These are phyloP conservation scores for Drosophila rufa DNA, from an alignment of 1,140 invertebrate species.

Conservation along the genomic window DNA sequence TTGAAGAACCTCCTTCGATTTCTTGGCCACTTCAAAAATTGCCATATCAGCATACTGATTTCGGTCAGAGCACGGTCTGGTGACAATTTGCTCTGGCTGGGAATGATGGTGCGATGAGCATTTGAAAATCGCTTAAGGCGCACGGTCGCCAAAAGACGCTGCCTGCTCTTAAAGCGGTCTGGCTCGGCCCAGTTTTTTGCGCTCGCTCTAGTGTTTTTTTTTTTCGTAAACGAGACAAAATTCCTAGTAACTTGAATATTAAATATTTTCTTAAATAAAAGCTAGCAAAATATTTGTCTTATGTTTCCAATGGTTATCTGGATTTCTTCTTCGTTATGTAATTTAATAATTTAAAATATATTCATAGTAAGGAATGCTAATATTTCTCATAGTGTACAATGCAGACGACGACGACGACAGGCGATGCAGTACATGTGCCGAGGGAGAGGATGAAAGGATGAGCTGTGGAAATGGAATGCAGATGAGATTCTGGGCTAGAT, in stretches of 20 bases:
- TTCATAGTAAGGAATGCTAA: not conserved
- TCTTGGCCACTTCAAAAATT: conserved; percentile 38
- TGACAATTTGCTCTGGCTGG: conserved; percentile 50
- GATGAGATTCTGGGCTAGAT: conserved; percentile 17
- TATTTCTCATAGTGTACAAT: conserved; percentile 24
- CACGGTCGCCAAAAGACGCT: conserved; percentile 28
- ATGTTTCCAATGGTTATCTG: too few species aligned
- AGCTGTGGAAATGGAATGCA: conserved; percentile 7
- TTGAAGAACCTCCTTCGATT: conserved; percentile 26
- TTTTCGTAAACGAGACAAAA: conserved; percentile 4
- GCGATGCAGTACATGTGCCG: conserved; percentile 48
- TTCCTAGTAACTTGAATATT: not conserved
- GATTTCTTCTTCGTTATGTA: too few species aligned
- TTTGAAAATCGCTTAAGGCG: conserved; percentile 61
- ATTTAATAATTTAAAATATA: not conserved
- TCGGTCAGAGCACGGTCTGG: conserved; percentile 24
- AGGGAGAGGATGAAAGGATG: conserved; percentile 35
- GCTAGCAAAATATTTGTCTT: too few species aligned
- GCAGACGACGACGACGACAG: conserved; percentile 53
- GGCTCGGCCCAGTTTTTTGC: not conserved
- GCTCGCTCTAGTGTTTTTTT: not conserved
- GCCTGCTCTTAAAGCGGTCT: conserved; percentile 39
- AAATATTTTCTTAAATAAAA: not conserved
- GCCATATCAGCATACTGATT: conserved; percentile 49
- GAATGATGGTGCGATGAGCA: conserved; percentile 59